These are phyloP conservation scores for Calyptomena viridis DNA, from an alignment of 2,113 vertebrate species.

Conservation along the genomic window DNA sequence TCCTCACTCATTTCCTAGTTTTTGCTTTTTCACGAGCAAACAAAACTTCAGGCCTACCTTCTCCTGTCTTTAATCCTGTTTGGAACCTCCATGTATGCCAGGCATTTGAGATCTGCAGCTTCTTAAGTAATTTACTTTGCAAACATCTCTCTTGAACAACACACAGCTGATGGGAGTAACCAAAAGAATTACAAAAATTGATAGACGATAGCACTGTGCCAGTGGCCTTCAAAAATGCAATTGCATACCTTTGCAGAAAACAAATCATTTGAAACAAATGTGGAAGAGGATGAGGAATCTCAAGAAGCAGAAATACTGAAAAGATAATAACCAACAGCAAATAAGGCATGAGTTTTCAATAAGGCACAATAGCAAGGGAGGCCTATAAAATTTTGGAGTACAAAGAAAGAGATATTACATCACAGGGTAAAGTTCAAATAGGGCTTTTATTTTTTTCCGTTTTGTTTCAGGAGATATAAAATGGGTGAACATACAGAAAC, in stretches of 20 bases:
- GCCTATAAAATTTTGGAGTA: constrained; percentile 44
- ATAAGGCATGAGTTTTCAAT: constrained; percentile 55
- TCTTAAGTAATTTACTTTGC: not conserved
- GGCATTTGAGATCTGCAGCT: not conserved
- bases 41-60: not conserved
- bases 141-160: not conserved
- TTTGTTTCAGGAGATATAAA: not conserved
- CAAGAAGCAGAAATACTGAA: constrained; percentile 29
- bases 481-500: not conserved
- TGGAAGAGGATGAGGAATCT: not conserved
- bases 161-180: not conserved
- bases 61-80: not conserved
- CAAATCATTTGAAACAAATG: constrained; percentile 32
- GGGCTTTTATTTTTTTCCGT: not conserved
- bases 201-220: not conserved
- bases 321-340: constrained; percentile 32
- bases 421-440: not conserved
- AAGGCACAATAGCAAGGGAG: not conserved
- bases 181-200: not conserved
- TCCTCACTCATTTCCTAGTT: not conserved
- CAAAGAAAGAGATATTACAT: constrained; percentile 35
- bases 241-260: not conserved
- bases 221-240: not conserved
- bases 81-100: not conserved
- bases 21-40: not conserved